A percentile compares a stretch with the other conserved stretches of the same genome.
phyloP scores from a whole-genome alignment of 2,797 vertebrate genomes.

The Eremophila alpestris region DNA sequence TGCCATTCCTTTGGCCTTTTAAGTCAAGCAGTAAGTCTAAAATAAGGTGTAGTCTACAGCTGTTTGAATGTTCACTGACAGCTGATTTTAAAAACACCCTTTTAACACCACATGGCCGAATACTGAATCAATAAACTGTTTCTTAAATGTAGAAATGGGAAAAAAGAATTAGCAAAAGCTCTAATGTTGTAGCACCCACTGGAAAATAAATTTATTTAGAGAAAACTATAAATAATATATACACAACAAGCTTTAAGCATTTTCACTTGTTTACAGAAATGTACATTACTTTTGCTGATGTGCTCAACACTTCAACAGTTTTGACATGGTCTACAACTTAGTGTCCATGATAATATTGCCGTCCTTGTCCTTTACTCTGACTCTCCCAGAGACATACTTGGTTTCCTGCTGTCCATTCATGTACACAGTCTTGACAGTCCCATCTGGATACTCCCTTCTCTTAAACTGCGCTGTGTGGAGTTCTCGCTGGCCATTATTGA shows the following conservation, averaged over 20 bases:
- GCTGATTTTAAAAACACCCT: background rate
- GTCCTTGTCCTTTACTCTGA: conserved; percentile 91
- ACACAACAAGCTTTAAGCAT: background rate
- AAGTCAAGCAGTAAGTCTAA: background rate
- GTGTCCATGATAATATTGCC: conserved; percentile 89
- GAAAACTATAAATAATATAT: conserved; percentile 27
- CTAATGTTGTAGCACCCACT: background rate
- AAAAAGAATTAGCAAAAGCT: background rate
- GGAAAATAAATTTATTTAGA: conserved; percentile 54
- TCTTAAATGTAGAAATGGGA: background rate
- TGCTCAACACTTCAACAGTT: background rate
- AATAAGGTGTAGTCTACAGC: background rate
- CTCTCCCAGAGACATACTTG: conserved; percentile 86
- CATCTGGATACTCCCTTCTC: conserved; percentile 92
- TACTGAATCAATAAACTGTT: background rate
- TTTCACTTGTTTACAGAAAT: background rate
- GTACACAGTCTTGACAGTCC: conserved; percentile 93
- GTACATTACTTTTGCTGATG: background rate
- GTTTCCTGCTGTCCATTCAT: conserved; percentile 91
- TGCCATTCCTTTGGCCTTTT: background rate
- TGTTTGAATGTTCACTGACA: background rate
- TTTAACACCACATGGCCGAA: background rate
- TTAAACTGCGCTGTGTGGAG: conserved; percentile 90
- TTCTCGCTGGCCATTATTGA: conserved; percentile 94
- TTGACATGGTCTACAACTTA: conserved; percentile 9